Evolutionary conservation across 2,797 vertebrate genomes (phyloP), one percentile per base, ranked within the genome.

Genomic region (Ambastaia sidthimunki): DNA sequence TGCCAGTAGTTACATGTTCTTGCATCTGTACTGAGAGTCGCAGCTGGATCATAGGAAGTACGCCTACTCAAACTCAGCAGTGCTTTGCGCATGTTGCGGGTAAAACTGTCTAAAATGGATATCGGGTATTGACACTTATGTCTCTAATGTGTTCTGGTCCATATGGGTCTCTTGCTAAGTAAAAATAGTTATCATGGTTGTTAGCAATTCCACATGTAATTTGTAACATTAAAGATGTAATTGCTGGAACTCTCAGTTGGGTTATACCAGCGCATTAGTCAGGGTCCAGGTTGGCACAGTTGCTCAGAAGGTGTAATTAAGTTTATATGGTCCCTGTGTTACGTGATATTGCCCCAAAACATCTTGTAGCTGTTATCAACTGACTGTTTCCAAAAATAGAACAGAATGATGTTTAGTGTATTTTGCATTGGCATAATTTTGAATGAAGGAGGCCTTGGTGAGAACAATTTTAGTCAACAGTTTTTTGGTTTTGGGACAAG

Each of bases 11-110:
- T 79, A 25, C 57, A 71, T 75, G 71, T 71, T 81, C 71, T 62
- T 65, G 21, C 60, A 82, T 83, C 78, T 85, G 80, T 84, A 84
- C 83, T 71, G 28, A n/a, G 82, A 80, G 83, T 69, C 79, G 71
- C 50, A 78, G 65, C 57, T 76, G 73, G 71, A 25, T 50, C 21
- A 60, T 65, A 55, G 67, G 48, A 82, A 80, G 81, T 74, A 79
- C 85, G 72, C 82, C 84, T 78, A 83, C 74, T 78, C 69, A 63
- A 80, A 77, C 74, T 78, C 76, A 63, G 59, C 68, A 47, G 62
- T 83, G 76, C 77, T 81, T 75, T 75, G 83, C 80, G 84, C 81
- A 84, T 79, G 78, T 81, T 85, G 78, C 80, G 83, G 82, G 59
- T 82, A 75, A 71, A 55, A 41, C 76, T 34, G 54, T 37, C 76